phyloP scores from a whole-genome alignment of 2,888 invertebrate species.

The Carcina quercana region DNA sequence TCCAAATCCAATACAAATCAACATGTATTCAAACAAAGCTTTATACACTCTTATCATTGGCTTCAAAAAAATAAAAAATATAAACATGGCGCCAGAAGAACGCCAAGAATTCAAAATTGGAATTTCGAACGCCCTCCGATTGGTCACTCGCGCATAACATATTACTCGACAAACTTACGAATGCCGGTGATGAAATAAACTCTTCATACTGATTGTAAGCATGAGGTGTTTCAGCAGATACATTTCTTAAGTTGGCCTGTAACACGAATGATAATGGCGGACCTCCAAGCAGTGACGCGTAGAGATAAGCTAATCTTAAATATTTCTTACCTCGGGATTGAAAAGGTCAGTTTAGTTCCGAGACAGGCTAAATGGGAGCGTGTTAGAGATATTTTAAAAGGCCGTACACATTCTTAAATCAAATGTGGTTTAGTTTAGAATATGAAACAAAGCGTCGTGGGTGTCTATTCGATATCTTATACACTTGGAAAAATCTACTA shows the following conservation, averaged over 20 bases:
- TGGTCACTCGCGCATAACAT: constrained; percentile 24
- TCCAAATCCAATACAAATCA: no score
- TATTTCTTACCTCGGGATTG: constrained; percentile 11
- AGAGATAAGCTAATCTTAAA: constrained; percentile 12
- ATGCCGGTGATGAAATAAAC: not conserved
- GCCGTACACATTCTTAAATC: no score
- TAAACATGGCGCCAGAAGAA: constrained; percentile 25
- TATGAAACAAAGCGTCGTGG: no score
- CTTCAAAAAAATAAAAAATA: constrained; percentile 22
- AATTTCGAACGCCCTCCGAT: constrained; percentile 23
- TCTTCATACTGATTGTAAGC: not conserved
- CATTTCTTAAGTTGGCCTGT: constrained; percentile 4
- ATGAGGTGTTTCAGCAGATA: not conserved
- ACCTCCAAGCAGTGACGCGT: constrained; percentile 9
- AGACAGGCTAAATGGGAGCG: no score
- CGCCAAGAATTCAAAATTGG: constrained; percentile 24
- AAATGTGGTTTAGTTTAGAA: no score
- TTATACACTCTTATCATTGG: no score
- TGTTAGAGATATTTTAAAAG: no score
- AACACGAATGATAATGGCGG: constrained; percentile 7
- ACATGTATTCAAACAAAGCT: no score
- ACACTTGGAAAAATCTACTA: no score
- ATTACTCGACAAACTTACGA: constrained; percentile 5
- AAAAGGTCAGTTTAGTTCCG: constrained; percentile 8
- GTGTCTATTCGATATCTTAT: no score